Evolutionary conservation across 2,797 vertebrate species (phyloP), one percentile per base, ranked within the genome.

Genomic region (Falco concolor): DNA sequence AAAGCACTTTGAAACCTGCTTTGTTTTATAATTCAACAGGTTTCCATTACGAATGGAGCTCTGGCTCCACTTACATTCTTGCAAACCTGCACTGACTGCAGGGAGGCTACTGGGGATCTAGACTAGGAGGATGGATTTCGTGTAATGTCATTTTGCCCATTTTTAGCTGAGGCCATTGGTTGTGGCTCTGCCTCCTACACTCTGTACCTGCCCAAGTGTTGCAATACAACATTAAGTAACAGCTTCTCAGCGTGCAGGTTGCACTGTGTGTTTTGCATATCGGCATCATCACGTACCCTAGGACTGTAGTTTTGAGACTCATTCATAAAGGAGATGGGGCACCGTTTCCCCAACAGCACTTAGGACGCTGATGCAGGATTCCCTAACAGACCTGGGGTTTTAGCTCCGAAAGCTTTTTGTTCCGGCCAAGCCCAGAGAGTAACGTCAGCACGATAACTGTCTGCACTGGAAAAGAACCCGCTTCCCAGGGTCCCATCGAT

Each of bases 371-470:
- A 42, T 68, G 23, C n/a, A 59, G 69, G 42, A 52, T 42, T 65
- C 50, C 36, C 21, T 10, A 14, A 42, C 3, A 59, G 34, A n/a
- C 4, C 12, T 22, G 32, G 0, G 0, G 1, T 8, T 45, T 64
- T 42, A 70, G 24, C n/a, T 47, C 28, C 68, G 10, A 23, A 54
- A 36, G 3, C 2, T 3, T 57, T 13, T 9, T 27, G 8, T 34
- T 74, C 45, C 36, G 30, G 38, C 12, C 44, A 72, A 52, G 14
- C 3, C 17, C 38, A 50, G 23, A 40, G n/a, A 67, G n/a, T 11
- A 50, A 54, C 1, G 0, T 7, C 42, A 56, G 67, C 22, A 3
- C 5, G 11, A 10, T 12, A 49, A 45, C 52, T 40, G 25, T 19
- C 21, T 53, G 32, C 42, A 23, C 30, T 32, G 24, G 34, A 57